Base-by-base conservation (phyloP, 2,113 vertebrate species). In the Lepus europaeus region DNA sequence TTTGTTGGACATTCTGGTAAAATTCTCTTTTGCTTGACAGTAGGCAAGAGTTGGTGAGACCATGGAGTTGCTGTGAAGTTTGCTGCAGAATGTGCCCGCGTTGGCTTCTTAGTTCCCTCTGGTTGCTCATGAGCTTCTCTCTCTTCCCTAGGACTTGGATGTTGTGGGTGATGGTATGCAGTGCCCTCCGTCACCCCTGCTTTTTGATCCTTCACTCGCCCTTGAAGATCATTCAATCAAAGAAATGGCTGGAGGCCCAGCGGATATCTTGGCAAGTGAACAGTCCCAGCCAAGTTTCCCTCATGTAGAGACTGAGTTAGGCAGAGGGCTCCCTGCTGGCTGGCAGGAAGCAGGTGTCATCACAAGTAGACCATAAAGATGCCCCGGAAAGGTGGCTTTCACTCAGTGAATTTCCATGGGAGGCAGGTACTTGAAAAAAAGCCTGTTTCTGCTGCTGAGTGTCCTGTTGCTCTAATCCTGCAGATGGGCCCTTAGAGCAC, bases 121-220 rank as follows among this genome's bases (percentile, higher is more conserved):
- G 88, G 31, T 80, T 79, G 22, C 89, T 97, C n/a, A 74, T 4
- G 23, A 93, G 78, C 29, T 49, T 0, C 0, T 95, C 72, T 95
- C 49, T 83, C 56, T 93, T 95, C 78, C 59, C 29, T 94, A 99
- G 99, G 99, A 99, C 97, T 98, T 99, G 98, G 99, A 99, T 61
- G 99, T 99, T 97, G 99, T 99, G 95, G 99, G 99, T 0, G 99
- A 99, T 1, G 98, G 99, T 0, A 98, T 99, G 99, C 99, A 99
- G 97, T 99, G 99, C 22, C 99, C 99, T 16, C 99, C 99, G 0
- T 99, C 99, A 53, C 99, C 99, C 4, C 98, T 99, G 84, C 99
- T 99, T 96, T 99, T 99, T 53, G 99, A 99, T 91, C 99, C 99
- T 1, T 99, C 99, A 0, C 94, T 99, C 63, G 98, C 98, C 33